Evolutionary conservation across 2,113 vertebrate genomes (phyloP), one percentile per base, ranked within the genome.

Genomic region (Scomber colias): DNA sequence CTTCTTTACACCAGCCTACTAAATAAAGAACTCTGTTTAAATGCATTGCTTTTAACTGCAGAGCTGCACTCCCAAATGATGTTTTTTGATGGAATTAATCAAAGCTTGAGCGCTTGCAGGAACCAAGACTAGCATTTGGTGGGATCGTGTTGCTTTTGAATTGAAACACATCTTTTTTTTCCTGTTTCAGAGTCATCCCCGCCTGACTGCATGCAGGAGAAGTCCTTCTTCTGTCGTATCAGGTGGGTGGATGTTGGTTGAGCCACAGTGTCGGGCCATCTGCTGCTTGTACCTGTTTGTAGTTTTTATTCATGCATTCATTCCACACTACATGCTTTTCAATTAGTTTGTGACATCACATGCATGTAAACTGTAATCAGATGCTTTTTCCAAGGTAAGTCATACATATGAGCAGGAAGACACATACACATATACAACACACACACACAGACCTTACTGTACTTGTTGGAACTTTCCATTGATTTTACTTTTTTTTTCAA

Each of bases 151-250:
- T 79, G 14, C 64, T 45, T 62, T 60, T 93, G 79, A 88, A 91
- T 90, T 75, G 49, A 86, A 87, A 74, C 17, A 14, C 80, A 68
- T 87, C 10, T 79, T 71, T 75, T 75, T 66, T 27, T 51, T 4
- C 15, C 80, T 16, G 3, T 88, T 86, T 56, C 53, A 99, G 97
- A 97, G 79, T 95, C 96, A n/a, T 96, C 96, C 5, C 91, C 94
- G 1, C 94, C 95, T 24, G 97, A 98, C 21, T 96, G 95, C 90
- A 93, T 96, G 89, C 97, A 97, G 86, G 97, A 98, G 89, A 99
- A 99, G 65, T 97, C 97, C 10, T 99, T 99, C 90, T 99, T 98
- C 87, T 99, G 98, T 87, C 97, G 97, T 3, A 96, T 99, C 90
- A 96, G 97, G 98, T 99, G 87, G 92, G 95, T 89, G 24, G 27